Conservation (phyloP, 2,113 vertebrate genomes). For the Chlorocebus sabaeus region DNA sequence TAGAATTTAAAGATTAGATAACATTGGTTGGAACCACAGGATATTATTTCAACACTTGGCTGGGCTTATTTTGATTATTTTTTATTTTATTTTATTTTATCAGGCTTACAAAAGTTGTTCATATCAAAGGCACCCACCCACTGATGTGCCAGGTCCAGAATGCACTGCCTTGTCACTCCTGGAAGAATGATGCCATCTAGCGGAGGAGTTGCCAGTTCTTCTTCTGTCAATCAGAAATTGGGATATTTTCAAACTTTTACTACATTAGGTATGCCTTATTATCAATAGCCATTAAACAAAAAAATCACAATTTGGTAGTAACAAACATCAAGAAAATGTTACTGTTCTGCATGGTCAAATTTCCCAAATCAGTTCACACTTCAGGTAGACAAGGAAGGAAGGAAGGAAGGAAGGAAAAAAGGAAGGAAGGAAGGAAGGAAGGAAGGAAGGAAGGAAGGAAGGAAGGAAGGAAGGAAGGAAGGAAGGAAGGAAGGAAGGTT, state of each 20-base stretch:
- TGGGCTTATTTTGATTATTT: background rate
- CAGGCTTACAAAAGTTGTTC: background rate
- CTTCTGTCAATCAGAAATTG: slow-evolving; percentile 82
- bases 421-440: no score
- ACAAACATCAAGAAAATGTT: background rate
- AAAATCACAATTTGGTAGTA: background rate
- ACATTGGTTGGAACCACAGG: slow-evolving; percentile 19
- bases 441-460: no score
- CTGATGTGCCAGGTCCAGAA: slow-evolving; percentile 87
- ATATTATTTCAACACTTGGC: background rate
- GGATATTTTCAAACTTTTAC: background rate
- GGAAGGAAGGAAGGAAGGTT: background rate
- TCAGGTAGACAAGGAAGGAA: background rate
- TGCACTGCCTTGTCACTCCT: slow-evolving; percentile 90
- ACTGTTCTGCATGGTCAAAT: background rate
- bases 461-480: background rate
- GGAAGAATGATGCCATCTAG: slow-evolving; percentile 94
- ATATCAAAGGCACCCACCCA: slow-evolving; percentile 86
- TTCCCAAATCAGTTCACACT: background rate
- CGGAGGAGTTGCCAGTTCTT: slow-evolving; percentile 92
- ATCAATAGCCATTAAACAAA: background rate
- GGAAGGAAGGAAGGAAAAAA: no score
- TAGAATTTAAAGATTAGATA: slow-evolving; percentile 38
- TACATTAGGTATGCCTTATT: background rate
- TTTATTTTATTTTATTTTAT: background rate